phyloP scores from a whole-genome alignment of 1,140 invertebrate species.

The Aphelenchoides besseyi region DNA sequence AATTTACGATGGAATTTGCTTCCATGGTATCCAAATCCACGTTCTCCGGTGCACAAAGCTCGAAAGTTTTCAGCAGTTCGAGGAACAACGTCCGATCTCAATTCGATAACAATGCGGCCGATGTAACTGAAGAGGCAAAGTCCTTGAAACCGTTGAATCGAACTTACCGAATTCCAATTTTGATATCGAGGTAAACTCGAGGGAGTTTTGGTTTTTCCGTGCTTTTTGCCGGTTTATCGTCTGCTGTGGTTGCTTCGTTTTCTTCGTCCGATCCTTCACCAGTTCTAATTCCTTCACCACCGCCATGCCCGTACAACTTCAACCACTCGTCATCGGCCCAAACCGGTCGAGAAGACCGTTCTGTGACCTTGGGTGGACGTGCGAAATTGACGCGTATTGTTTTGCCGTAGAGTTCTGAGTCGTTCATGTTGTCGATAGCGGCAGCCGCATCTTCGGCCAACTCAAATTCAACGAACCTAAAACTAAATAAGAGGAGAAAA shows the following conservation, averaged over 20 bases:
- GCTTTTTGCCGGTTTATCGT: slow-evolving; percentile 25
- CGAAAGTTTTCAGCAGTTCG: slow-evolving; percentile 75
- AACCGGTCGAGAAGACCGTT: slow-evolving; percentile 68
- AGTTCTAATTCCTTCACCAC: slow-evolving; percentile 53
- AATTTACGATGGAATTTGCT: slow-evolving; percentile 68
- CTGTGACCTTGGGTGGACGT: slow-evolving; percentile 78
- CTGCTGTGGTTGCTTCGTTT: slow-evolving; percentile 43
- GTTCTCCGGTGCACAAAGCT: slow-evolving; percentile 66
- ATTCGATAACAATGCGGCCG: slow-evolving; percentile 30
- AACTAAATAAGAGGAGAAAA: slow-evolving; percentile 70
- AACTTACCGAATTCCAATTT: slow-evolving; percentile 25
- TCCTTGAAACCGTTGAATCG: not conserved
- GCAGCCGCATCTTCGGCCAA: slow-evolving; percentile 79
- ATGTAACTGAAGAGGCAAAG: slow-evolving; percentile 8
- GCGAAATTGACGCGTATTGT: slow-evolving; percentile 95
- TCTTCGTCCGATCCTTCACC: slow-evolving; percentile 65
- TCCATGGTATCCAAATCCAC: slow-evolving; percentile 48
- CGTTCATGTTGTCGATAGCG: slow-evolving; percentile 99
- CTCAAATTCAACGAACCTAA: slow-evolving; percentile 93
- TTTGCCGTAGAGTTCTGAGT: slow-evolving; percentile 91
- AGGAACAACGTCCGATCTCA: slow-evolving; percentile 73
- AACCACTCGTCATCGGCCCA: slow-evolving; percentile 97
- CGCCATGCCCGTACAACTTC: slow-evolving; percentile 65
- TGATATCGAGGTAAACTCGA: slow-evolving; percentile 54
- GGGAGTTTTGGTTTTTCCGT: slow-evolving; percentile 32